Evolutionary conservation across 1,140 invertebrate species (phyloP).

Genomic region (Nephotettix cincticeps): DNA sequence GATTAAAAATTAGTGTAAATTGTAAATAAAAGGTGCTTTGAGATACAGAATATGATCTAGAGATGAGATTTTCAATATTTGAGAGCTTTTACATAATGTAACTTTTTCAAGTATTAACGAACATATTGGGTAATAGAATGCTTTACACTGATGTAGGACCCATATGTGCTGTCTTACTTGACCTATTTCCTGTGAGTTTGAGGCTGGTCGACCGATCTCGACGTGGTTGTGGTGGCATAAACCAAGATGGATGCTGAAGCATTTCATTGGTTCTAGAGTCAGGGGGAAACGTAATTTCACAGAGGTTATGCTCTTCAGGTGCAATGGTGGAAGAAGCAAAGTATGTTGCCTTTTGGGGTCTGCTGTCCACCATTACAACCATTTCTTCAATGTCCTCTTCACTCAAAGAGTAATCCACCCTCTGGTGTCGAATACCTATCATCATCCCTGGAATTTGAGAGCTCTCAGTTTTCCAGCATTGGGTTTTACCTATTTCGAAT

Average conservation of each 20-base stretch:
- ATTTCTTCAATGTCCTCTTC: constrained; percentile 23
- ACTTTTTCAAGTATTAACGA: too few species aligned
- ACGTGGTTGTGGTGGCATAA: not conserved
- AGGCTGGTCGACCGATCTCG: not conserved
- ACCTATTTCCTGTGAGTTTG: not conserved
- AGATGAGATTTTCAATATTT: too few species aligned
- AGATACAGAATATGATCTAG: too few species aligned
- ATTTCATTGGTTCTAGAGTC: not conserved
- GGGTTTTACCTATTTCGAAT: not conserved
- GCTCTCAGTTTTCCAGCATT: constrained; percentile 13
- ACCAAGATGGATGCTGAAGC: constrained; percentile 6
- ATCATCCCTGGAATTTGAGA: not conserved
- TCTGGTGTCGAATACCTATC: not conserved
- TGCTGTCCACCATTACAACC: constrained; percentile 2
- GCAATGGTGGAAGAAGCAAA: not conserved
- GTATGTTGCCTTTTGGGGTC: not conserved
- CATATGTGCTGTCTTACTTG: too few species aligned
- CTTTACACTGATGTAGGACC: too few species aligned
- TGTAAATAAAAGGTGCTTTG: too few species aligned
- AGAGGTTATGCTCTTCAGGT: not conserved
- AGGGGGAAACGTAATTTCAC: constrained; percentile 7
- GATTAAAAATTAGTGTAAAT: too few species aligned
- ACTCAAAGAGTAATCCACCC: not conserved
- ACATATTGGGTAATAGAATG: too few species aligned
- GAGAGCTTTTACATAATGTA: too few species aligned